Evolutionary conservation across 2,888 invertebrate genomes (phyloP).

Genomic region (Lochmaea crataegi): DNA sequence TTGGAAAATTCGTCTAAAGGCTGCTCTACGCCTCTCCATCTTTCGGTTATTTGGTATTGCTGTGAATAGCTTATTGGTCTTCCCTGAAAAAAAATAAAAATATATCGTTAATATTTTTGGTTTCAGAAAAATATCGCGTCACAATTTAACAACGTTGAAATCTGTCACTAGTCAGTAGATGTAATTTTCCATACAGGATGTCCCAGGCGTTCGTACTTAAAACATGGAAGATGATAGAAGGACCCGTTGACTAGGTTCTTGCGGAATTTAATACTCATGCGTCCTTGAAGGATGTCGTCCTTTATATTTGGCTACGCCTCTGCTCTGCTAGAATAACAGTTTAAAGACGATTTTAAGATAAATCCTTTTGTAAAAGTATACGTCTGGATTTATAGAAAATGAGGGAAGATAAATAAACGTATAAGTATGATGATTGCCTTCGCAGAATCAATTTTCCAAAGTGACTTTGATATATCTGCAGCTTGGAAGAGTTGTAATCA

Average conservation of each 20-base stretch:
- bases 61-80: conserved; percentile 59
- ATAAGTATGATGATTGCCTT: conserved; percentile 12
- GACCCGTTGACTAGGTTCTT: no score
- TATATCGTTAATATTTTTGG: background rate
- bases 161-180: no score
- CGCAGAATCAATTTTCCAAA: conserved; percentile 14
- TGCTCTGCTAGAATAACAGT: background rate
- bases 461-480: conserved; percentile 17
- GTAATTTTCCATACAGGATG: no score
- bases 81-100: conserved; percentile 54
- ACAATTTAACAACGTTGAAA: no score
- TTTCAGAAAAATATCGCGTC: background rate
- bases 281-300: no score
- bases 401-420: conserved; percentile 7
- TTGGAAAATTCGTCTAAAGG: conserved; percentile 77
- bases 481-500: conserved; percentile 10
- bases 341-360: background rate
- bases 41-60: conserved; percentile 78
- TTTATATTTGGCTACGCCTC: no score
- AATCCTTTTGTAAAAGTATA: background rate
- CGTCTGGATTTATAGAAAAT: conserved; percentile 1
- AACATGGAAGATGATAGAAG: no score
- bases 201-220: no score
- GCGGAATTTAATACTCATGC: no score
- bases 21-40: conserved; percentile 83